Percentiles rank a stretch among this genome's conserved stretches.
These are phyloP conservation scores for Chlorops oryzae DNA, from an alignment of 1,140 invertebrate species.

Conservation along the genomic window DNA sequence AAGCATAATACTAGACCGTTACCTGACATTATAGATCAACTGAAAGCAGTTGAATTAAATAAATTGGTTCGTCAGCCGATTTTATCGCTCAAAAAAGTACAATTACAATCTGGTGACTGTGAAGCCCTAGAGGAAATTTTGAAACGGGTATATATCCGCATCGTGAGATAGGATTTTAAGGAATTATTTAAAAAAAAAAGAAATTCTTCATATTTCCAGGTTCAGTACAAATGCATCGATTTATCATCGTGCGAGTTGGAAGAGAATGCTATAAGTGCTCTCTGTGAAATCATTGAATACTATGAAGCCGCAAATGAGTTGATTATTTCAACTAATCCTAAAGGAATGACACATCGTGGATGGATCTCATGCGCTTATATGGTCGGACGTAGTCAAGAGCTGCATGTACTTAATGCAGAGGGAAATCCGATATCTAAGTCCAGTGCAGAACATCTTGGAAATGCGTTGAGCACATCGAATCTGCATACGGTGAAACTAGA, in stretches of 20 bases:
- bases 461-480: conserved; percentile 53
- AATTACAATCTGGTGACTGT: conserved; percentile 56
- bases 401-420: conserved; percentile 39
- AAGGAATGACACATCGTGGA: conserved; percentile 59
- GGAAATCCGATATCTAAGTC: conserved; percentile 42
- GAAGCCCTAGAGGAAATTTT: conserved; percentile 73
- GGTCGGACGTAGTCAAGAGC: conserved; percentile 38
- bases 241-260: conserved; percentile 38
- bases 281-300: conserved; percentile 90
- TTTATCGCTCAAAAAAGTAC: conserved; percentile 52
- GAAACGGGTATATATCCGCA: conserved; percentile 52
- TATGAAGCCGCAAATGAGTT: conserved; percentile 76
- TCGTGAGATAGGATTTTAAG: not conserved
- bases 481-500: conserved; percentile 68
- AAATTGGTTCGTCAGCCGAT: conserved; percentile 48
- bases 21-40: conserved; percentile 62
- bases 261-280: conserved; percentile 49
- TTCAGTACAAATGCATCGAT: conserved; percentile 45
- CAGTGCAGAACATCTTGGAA: conserved; percentile 37
- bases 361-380: conserved; percentile 58
- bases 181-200: not conserved
- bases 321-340: conserved; percentile 71
- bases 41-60: conserved; percentile 54
- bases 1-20: conserved; percentile 64
- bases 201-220: conserved; percentile 18